Base-by-base conservation (phyloP, 2,888 invertebrate genomes). In the Drosophila nr. perissopoda region DNA sequence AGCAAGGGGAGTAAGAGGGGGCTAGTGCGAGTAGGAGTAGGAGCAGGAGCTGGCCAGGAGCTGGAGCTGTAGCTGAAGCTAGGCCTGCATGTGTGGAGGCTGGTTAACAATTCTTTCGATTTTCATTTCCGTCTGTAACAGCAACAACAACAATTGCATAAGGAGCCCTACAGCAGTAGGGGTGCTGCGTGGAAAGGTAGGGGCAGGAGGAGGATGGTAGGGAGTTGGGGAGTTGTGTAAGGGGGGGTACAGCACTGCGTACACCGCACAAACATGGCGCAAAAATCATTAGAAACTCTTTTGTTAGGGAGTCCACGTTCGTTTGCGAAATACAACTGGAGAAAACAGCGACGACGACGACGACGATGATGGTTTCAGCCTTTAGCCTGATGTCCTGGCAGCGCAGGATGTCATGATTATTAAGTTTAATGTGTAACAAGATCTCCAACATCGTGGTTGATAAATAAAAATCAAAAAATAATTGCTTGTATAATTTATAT, bases 231-330 rank as follows among this genome's bases (percentile, higher is more conserved):
- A 33, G 33, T 0, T 33, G 4, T 16, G 2, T 21, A 29, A 27
- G 25, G 2, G n/a, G 10, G 34, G n/a, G 45, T 21, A 16, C 29
- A 10, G n/a, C 18, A 36, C 53, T 36, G 76, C 58, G 36, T 56
- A 40, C 29, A 60, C 49, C 87, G 73, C 78, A 82, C 87, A 87
- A 89, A 90, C 87, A 90, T 72, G 82, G 78, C 83, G 89, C 84
- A 89, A 88, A 89, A 90, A 90, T 91, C 89, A 91, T 91, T 89
- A 91, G 91, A 89, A 91, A 78, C 90, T 87, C 83, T 83, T 91
- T 90, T 91, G 90, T 90, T 89, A 78, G 84, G 75, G 40, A 75
- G 75, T 74, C 73, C 89, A 90, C 81, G 81, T 86, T 76, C 67
- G 75, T 71, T 66, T 70, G 70, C 62, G 49, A 80, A 88, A 88